Evolutionary conservation across 2,797 vertebrate genomes (phyloP), one percentile per base, ranked within the genome.

Genomic region (Urophycis tenuis): DNA sequence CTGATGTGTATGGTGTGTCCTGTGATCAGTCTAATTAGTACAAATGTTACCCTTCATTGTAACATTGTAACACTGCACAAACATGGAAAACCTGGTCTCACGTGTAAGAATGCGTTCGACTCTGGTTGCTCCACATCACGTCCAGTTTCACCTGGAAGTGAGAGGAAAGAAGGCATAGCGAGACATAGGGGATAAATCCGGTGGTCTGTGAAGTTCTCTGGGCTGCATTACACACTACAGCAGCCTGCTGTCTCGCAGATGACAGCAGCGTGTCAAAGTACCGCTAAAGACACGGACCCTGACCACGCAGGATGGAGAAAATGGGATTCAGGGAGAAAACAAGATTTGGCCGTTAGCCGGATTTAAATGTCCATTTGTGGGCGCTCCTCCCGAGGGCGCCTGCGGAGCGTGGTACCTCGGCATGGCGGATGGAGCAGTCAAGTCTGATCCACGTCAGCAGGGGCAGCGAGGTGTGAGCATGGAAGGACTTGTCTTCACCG

Each of bases 361-460:
- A 32, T 84, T 81, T 81, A 78, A 74, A 81, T 84, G 84, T 79
- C 45, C 45, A 33, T 77, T 75, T 73, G 74, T 79, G 49, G 78
- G 81, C 75, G 79, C 74, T 2, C 72, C 75, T 80, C 79, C 83
- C 77, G 53, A 12, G 76, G 77, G 78, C 64, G 12, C 76, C 78
- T 76, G 69, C 19, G 36, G 67, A 49, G 41, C 30, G 36, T 32
- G 45, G 29, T 95, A 98, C 96, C 95, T 94, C 90, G 79, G 93
- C 92, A 78, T 92, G 90, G 8, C 85, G 89, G 79, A 98, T 88
- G 77, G 91, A 94, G 79, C 95, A 82, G 86, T 98, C 95, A 75
- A 99, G 89, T 73, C 95, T 91, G 83, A 95, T 93, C 96, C 96
- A 98, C 72, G 92, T 94, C 86, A 89, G 85, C 83, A 94, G 90